Conservation (phyloP, 2,113 vertebrate genomes). For the Eretmochelys imbricata region DNA sequence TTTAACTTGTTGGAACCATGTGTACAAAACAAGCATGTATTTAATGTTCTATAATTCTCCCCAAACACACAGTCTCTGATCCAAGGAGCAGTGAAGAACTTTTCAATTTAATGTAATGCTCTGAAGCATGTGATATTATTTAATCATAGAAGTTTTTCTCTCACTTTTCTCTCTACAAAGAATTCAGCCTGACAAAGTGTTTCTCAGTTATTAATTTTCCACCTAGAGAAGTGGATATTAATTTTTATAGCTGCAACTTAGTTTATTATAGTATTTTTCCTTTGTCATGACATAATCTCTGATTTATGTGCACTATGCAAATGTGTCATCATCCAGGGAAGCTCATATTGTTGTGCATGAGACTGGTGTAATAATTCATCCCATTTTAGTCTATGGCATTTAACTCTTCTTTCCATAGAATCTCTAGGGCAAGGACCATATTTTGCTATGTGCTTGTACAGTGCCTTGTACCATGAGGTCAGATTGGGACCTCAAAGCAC, state of each 20-base stretch:
- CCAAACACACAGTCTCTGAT: neutral
- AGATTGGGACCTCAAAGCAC: neutral
- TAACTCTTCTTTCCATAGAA: neutral
- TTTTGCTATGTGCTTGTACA: neutral
- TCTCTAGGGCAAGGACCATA: neutral
- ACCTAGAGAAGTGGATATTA: neutral
- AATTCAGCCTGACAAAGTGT: neutral
- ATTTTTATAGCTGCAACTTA: neutral
- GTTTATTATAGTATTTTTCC: neutral
- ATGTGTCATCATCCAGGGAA: neutral
- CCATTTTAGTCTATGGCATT: neutral
- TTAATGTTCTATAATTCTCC: neutral
- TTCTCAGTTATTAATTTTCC: neutral
- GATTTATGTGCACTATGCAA: neutral
- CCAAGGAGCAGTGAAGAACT: neutral
- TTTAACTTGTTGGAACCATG: neutral
- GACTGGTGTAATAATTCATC: neutral
- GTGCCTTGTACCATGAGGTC: neutral
- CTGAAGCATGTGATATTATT: neutral
- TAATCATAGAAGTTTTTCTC: neutral
- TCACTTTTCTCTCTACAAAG: neutral
- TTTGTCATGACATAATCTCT: neutral
- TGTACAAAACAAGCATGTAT: neutral
- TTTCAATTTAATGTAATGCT: neutral
- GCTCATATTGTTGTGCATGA: neutral